A percentile compares a stretch with the other conserved stretches of the same genome.
Conservation (phyloP, 2,113 vertebrate species). For the Pachycephala philippinensis region DNA sequence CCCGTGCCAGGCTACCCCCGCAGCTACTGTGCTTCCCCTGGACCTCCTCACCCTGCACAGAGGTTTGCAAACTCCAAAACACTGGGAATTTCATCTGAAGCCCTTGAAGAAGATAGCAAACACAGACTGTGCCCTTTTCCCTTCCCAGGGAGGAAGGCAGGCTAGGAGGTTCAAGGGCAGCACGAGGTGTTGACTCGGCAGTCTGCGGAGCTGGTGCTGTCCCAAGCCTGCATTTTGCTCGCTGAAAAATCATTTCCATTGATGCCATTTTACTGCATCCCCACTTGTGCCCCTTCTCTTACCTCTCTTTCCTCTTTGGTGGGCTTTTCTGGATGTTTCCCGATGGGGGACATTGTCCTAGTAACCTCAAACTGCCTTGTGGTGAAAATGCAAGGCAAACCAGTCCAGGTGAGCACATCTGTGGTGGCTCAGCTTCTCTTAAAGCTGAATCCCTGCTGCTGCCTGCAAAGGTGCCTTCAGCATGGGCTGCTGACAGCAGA, state of each 20-base stretch:
- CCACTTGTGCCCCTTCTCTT: not conserved
- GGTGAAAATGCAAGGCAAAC: not conserved
- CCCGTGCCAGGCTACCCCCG: not conserved
- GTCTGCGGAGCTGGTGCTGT: not conserved
- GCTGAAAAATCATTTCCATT: not conserved
- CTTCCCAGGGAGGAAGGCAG: not conserved
- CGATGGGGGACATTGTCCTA: not conserved
- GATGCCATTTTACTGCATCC: not conserved
- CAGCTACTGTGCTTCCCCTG: not conserved
- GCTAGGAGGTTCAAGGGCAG: not conserved
- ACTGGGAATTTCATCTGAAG: not conserved
- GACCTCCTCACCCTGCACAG: not conserved
- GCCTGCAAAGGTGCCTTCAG: not conserved
- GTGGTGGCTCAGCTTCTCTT: not conserved
- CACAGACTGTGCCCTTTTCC: not conserved
- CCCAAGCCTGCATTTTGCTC: not conserved
- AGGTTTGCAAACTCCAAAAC: not conserved
- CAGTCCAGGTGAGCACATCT: not conserved
- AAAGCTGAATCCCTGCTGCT: not conserved
- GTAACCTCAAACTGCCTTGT: accelerated
- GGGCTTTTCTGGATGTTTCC: not conserved
- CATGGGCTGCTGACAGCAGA: not conserved
- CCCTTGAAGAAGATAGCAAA: not conserved
- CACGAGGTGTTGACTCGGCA: not conserved
- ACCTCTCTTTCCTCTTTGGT: not conserved